These are phyloP conservation scores for Drosophila kanapiae DNA, from an alignment of 1,140 invertebrate genomes.

Conservation along the genomic window DNA sequence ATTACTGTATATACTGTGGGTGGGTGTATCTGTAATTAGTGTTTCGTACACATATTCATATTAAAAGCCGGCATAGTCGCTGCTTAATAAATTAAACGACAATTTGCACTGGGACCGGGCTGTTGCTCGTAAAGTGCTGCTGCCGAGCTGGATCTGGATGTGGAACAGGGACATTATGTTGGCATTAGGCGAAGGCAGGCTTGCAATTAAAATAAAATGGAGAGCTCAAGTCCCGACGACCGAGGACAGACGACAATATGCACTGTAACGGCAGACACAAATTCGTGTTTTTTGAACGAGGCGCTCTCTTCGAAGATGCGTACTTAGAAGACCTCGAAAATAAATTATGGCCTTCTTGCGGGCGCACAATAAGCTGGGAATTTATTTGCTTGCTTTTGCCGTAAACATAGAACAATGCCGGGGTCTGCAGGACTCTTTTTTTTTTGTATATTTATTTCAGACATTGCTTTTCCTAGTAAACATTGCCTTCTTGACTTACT, in stretches of 20 bases:
- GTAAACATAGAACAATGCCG: background rate
- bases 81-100: constrained; percentile 84
- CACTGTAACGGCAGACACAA: constrained; percentile 13
- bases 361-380: constrained; percentile 61
- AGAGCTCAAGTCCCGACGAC: constrained; percentile 55
- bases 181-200: constrained; percentile 62
- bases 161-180: constrained; percentile 59
- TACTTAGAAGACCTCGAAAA: constrained; percentile 52
- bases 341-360: constrained; percentile 74
- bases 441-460: background rate
- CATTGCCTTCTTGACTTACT: background rate
- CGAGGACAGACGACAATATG: too few species aligned
- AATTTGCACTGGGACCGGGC: constrained; percentile 71
- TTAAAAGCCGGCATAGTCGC: constrained; percentile 68
- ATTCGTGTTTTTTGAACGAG: constrained; percentile 17
- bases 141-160: constrained; percentile 4
- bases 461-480: background rate
- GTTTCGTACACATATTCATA: constrained; percentile 70
- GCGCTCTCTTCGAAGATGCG: constrained; percentile 2
- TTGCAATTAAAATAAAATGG: constrained; percentile 79
- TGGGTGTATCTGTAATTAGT: constrained; percentile 71
- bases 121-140: constrained; percentile 33
- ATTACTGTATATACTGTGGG: constrained; percentile 49
- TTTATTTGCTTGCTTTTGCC: constrained; percentile 54
- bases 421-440: background rate